These are phyloP conservation scores for Neogobius melanostomus DNA, from an alignment of 2,113 vertebrate genomes.

Conservation along the genomic window DNA sequence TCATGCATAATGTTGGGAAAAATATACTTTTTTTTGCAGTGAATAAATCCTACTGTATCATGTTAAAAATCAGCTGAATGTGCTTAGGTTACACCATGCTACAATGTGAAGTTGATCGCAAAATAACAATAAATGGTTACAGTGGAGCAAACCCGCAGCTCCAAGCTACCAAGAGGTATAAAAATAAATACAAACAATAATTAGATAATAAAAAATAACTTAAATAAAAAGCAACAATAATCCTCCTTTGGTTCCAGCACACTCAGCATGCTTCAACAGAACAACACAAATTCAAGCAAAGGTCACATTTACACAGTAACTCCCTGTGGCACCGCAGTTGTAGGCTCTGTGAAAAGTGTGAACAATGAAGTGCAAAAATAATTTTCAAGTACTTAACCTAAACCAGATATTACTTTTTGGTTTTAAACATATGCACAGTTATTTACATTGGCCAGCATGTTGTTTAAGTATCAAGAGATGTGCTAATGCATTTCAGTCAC, in stretches of 20 bases:
- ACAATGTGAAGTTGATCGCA: conserved; percentile 17
- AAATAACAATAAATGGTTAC: conserved; percentile 38
- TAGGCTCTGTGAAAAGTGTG: conserved; percentile 36
- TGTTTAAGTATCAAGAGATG: neutral
- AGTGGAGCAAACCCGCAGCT: conserved; percentile 50
- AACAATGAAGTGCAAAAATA: conserved; percentile 18
- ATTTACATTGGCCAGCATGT: conserved; percentile 1
- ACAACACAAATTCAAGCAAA: conserved; percentile 33
- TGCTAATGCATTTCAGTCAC: neutral
- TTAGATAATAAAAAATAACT: neutral
- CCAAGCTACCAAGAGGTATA: conserved; percentile 5
- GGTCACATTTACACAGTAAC: conserved; percentile 12
- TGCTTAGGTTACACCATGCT: conserved; percentile 22
- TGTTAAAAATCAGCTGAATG: conserved; percentile 13
- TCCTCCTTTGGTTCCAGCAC: conserved; percentile 34
- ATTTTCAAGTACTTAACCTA: neutral
- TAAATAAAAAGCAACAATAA: conserved; percentile 9
- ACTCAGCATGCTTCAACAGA: conserved; percentile 46
- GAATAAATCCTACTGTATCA: neutral
- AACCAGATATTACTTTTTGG: conserved; percentile 1
- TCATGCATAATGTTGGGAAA: neutral
- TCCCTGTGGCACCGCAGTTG: conserved; percentile 35
- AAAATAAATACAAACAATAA: conserved; percentile 16
- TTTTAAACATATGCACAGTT: neutral
- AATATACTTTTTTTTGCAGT: neutral